Percentiles rank a stretch among this genome's conserved stretches.
phyloP scores from a whole-genome alignment of 2,113 vertebrate species.

The Bos indicus region DNA sequence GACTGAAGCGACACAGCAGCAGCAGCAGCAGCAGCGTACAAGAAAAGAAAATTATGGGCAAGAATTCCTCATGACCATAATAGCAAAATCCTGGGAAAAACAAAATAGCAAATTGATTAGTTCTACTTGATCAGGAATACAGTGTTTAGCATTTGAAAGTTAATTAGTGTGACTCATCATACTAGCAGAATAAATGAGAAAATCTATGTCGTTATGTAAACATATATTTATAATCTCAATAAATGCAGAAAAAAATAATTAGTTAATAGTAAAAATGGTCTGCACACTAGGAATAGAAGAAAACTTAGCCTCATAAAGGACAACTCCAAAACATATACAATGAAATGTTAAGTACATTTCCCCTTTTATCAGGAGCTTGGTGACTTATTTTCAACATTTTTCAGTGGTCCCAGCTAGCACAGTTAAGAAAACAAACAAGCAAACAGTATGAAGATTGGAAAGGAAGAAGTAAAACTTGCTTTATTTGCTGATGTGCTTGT shows the following conservation, averaged over 20 bases:
- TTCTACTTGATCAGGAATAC: neutral
- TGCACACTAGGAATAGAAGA: neutral
- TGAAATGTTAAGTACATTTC: neutral
- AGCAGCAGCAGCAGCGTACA: too few species aligned
- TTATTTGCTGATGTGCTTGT: neutral
- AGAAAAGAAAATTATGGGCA: neutral
- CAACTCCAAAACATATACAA: neutral
- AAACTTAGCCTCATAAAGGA: neutral
- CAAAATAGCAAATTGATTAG: neutral
- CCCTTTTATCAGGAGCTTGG: neutral
- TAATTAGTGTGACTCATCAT: neutral
- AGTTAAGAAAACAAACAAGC: neutral
- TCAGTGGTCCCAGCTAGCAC: neutral
- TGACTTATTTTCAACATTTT: neutral
- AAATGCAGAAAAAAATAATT: conserved; percentile 27
- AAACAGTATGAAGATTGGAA: neutral
- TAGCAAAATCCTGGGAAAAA: neutral
- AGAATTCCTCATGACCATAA: neutral
- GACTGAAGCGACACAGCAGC: too few species aligned
- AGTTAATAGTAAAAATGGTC: neutral
- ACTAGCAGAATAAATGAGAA: neutral
- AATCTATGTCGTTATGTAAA: neutral
- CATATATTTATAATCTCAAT: neutral
- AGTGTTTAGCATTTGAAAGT: neutral
- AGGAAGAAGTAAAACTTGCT: neutral